A percentile compares a stretch with the other conserved stretches of the same genome.
These are phyloP conservation scores for Champsocephalus gunnari DNA, from an alignment of 2,797 vertebrate species.

Conservation along the genomic window DNA sequence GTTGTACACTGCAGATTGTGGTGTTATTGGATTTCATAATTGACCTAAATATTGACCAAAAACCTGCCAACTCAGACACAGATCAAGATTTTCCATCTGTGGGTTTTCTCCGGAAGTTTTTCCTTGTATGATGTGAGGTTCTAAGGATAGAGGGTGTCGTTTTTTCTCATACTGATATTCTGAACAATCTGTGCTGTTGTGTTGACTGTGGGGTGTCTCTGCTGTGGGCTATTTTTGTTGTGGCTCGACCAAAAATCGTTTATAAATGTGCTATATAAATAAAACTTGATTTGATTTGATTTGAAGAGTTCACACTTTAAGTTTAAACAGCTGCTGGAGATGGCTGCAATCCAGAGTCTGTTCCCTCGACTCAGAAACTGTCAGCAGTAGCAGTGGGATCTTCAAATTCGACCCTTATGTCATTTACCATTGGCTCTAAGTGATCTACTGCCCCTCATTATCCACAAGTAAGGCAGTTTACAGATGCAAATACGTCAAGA, in stretches of 20 bases:
- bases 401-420: slow-evolving; percentile 44
- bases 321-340: slow-evolving; percentile 22
- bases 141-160: no score
- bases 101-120: no score
- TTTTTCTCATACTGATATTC: no score
- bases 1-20: background rate
- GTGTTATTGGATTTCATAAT: background rate
- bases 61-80: background rate
- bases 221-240: no score
- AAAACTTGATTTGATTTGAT: no score
- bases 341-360: slow-evolving; percentile 37
- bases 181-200: no score
- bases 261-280: no score
- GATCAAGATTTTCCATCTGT: slow-evolving; percentile 12
- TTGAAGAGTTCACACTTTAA: slow-evolving; percentile 14
- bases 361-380: slow-evolving; percentile 3
- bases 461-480: slow-evolving; percentile 3
- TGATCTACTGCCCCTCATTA: slow-evolving; percentile 26
- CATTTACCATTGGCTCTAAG: slow-evolving; percentile 61
- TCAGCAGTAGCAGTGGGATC: slow-evolving; percentile 16
- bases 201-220: no score
- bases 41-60: background rate
- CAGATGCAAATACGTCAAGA: slow-evolving; percentile 31
- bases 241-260: no score
- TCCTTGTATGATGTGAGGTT: no score